These are phyloP conservation scores for Oryzias dopingdopingensis DNA, from an alignment of 2,797 vertebrate species.

Conservation along the genomic window DNA sequence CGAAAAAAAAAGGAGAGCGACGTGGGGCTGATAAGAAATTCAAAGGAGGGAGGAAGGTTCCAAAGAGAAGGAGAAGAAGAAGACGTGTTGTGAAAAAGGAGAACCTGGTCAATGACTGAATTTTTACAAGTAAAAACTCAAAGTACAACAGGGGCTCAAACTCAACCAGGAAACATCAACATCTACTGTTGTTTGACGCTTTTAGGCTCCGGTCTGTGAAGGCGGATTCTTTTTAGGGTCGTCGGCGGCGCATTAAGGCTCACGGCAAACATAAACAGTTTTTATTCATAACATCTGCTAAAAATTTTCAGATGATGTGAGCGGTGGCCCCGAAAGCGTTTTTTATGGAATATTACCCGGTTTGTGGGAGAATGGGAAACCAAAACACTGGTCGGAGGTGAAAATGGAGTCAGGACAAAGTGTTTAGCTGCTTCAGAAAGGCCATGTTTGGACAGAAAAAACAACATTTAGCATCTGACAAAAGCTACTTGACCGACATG, in stretches of 20 bases:
- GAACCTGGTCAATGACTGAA: not conserved
- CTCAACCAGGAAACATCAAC: no score
- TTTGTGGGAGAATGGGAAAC: not conserved
- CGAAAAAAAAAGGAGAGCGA: not conserved
- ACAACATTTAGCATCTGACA: no score
- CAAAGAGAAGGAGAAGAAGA: not conserved
- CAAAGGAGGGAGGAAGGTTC: constrained; percentile 13
- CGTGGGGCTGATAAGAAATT: constrained; percentile 38
- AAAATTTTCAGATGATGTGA: not conserved
- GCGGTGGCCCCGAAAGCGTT: not conserved
- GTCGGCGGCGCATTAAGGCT: constrained; percentile 17
- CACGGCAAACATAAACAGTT: constrained; percentile 12
- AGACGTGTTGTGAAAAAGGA: not conserved
- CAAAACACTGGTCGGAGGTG: not conserved
- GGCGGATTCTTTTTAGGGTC: constrained; percentile 34
- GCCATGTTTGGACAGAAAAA: no score
- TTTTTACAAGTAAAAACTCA: no score
- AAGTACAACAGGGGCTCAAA: no score
- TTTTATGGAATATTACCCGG: no score
- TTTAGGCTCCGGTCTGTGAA: constrained; percentile 22
- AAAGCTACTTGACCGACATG: no score
- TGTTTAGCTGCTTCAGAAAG: no score
- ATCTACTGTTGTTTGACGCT: not conserved
- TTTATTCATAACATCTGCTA: not conserved
- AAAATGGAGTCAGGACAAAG: not conserved